Conservation (phyloP, 1,140 invertebrate species). For the Trichonephila clavata region DNA sequence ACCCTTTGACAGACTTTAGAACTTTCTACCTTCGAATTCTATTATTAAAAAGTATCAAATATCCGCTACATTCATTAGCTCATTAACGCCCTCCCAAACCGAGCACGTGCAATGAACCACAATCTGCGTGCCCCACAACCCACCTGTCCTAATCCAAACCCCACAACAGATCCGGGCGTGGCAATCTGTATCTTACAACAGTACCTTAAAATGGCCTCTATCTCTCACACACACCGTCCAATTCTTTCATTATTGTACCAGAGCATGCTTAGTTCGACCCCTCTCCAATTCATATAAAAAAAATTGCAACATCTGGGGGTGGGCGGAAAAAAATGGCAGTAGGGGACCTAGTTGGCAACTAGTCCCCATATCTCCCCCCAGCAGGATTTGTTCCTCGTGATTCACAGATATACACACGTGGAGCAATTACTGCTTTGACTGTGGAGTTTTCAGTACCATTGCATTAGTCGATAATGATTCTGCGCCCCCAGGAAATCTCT, state of each 20-base stretch:
- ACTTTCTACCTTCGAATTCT: no score
- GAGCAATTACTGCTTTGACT: not conserved
- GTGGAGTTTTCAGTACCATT: not conserved
- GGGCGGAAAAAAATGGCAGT: not conserved
- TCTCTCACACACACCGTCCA: not conserved
- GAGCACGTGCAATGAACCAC: not conserved
- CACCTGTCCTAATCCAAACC: not conserved
- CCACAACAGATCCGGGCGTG: not conserved
- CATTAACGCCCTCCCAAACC: no score
- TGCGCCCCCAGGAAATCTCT: not conserved
- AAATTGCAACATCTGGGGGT: not conserved
- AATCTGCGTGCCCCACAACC: not conserved
- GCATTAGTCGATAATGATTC: conserved; percentile 11
- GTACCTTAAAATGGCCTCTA: not conserved
- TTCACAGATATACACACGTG: conserved; percentile 18
- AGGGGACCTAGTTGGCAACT: not conserved
- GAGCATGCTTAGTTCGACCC: not conserved
- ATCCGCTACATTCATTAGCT: no score
- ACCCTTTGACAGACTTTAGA: no score
- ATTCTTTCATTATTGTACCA: not conserved
- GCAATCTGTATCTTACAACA: not conserved
- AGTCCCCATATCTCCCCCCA: not conserved
- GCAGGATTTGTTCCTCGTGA: not conserved
- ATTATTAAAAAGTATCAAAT: no score
- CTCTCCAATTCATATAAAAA: not conserved